phyloP scores from a whole-genome alignment of 2,797 vertebrate species.

The Ficedula albicollis region DNA sequence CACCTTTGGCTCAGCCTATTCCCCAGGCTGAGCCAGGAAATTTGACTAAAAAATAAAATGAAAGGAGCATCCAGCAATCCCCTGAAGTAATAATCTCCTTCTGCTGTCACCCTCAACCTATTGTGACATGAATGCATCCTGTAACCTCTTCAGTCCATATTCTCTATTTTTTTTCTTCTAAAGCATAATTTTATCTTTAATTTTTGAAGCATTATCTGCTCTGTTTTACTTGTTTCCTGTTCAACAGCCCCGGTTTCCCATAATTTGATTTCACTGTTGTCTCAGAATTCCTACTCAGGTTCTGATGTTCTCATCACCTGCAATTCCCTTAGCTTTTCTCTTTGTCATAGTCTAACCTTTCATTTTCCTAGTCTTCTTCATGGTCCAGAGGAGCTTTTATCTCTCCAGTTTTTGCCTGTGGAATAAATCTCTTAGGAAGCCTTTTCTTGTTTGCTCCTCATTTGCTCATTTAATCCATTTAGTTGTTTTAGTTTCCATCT shows the following conservation, averaged over 20 bases:
- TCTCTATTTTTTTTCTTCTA: not conserved
- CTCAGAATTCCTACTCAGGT: not conserved
- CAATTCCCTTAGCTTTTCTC: not conserved
- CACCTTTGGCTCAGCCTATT: not conserved
- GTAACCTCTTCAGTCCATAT: not conserved
- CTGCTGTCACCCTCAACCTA: not conserved
- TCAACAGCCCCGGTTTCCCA: not conserved
- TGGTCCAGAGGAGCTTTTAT: not conserved
- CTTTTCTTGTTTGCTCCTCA: not conserved
- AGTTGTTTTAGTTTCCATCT: not conserved
- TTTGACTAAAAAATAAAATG: not conserved
- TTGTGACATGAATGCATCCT: not conserved
- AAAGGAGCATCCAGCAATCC: not conserved
- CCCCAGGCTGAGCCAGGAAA: not conserved
- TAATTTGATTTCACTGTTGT: not conserved
- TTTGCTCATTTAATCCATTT: not conserved
- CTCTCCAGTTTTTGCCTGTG: not conserved
- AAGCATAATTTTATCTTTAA: not conserved
- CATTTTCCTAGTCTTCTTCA: not conserved
- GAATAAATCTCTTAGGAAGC: not conserved
- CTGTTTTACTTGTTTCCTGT: not conserved
- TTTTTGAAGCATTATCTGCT: not conserved
- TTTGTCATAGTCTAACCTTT: not conserved
- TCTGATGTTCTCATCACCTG: not conserved
- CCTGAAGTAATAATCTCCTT: not conserved